Percentiles rank a stretch among this genome's conserved stretches.
phyloP scores from a whole-genome alignment of 2,113 vertebrate genomes.

The Serilophus lunatus region DNA sequence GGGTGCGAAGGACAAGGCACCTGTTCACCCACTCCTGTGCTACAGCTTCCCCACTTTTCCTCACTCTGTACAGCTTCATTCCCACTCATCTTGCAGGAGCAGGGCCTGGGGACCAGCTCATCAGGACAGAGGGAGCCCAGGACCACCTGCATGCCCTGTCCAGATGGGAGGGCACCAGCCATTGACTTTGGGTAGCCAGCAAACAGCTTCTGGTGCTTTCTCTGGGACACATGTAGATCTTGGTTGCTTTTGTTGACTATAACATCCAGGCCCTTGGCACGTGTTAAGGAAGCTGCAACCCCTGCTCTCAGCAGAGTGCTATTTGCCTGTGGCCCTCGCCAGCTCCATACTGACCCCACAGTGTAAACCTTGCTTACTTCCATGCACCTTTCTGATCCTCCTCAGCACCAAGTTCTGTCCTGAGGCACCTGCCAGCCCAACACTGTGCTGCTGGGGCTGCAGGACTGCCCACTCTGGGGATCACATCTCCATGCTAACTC shows the following conservation, averaged over 20 bases:
- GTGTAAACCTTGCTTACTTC: accelerated
- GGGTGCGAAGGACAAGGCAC: background rate
- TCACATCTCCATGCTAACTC: background rate
- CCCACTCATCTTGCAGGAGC: background rate
- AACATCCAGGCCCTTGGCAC: background rate
- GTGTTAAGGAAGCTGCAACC: background rate
- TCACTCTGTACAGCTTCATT: background rate
- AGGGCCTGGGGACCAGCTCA: background rate
- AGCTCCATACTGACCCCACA: accelerated
- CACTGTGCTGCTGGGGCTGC: background rate
- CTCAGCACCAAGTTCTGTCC: background rate
- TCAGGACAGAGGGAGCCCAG: background rate
- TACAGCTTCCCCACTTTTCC: background rate
- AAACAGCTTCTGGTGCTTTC: background rate
- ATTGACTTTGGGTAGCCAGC: background rate
- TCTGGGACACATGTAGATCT: background rate
- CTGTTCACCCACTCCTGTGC: accelerated
- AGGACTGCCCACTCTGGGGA: accelerated
- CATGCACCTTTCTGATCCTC: background rate
- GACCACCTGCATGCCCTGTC: background rate
- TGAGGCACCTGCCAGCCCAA: background rate
- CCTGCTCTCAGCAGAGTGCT: background rate
- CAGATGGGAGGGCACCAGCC: background rate
- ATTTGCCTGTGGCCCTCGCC: background rate
- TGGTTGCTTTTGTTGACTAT: background rate